Evolutionary conservation across 2,113 vertebrate species (phyloP).

Genomic region (Cyprinodon brontotheroides): DNA sequence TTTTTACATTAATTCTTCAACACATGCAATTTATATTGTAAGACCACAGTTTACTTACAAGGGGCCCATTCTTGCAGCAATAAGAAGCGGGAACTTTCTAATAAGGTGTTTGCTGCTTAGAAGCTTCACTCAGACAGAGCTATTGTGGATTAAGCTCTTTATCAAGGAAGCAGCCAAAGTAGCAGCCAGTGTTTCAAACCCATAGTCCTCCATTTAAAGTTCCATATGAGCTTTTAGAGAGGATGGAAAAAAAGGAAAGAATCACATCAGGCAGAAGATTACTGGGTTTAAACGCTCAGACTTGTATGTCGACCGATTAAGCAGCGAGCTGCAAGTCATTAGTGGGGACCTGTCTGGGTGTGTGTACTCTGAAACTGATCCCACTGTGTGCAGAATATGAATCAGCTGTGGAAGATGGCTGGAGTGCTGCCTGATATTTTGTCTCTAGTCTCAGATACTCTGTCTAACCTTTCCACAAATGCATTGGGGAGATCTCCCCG

Average conservation of each 20-base stretch:
- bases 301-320: slow-evolving; percentile 50
- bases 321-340: slow-evolving; percentile 50
- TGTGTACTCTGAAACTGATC: slow-evolving; percentile 48
- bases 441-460: slow-evolving; percentile 30
- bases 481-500: slow-evolving; percentile 24
- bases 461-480: slow-evolving; percentile 32
- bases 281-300: slow-evolving; percentile 46
- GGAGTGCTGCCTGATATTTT: slow-evolving; percentile 39
- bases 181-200: slow-evolving; percentile 6
- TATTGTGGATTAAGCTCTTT: slow-evolving; percentile 28
- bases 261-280: slow-evolving; percentile 29
- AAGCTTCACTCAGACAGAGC: slow-evolving; percentile 6
- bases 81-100: slow-evolving; percentile 9
- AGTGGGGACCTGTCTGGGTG: slow-evolving; percentile 44
- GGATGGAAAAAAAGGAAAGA: slow-evolving; percentile 26
- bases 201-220: not conserved
- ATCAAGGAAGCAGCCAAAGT: slow-evolving; percentile 24
- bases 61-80: not conserved
- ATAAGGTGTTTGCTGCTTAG: not conserved
- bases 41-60: slow-evolving; percentile 1
- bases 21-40: not conserved
- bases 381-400: slow-evolving; percentile 49
- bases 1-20: slow-evolving; percentile 2
- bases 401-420: slow-evolving; percentile 25
- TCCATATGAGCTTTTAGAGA: slow-evolving; percentile 13